phyloP scores from a whole-genome alignment of 2,797 vertebrate species.

The Sebastes steindachneri region DNA sequence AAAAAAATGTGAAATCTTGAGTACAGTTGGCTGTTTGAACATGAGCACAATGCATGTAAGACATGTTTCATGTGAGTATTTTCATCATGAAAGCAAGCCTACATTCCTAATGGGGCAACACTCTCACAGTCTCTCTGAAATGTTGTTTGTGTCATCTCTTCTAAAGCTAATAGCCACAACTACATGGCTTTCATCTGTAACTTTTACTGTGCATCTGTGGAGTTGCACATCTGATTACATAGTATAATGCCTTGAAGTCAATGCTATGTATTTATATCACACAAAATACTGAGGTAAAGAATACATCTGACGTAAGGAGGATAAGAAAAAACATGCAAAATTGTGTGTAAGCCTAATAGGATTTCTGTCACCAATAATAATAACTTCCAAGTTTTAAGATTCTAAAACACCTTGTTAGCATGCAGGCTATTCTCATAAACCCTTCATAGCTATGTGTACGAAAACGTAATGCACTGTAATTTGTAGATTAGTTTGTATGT shows the following conservation, averaged over 20 bases:
- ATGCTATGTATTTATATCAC: neutral
- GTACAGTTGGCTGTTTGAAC: slow-evolving; percentile 24
- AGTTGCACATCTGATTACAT: neutral
- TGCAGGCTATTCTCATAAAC: neutral
- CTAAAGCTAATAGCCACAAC: slow-evolving; percentile 1
- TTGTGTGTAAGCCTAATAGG: neutral
- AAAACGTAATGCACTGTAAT: no score
- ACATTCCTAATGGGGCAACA: neutral
- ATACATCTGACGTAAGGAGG: neutral
- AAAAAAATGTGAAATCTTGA: slow-evolving; percentile 38
- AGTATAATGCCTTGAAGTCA: neutral
- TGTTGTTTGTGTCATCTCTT: neutral
- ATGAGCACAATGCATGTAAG: slow-evolving; percentile 26
- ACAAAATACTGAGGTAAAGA: neutral
- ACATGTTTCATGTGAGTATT: slow-evolving; percentile 5
- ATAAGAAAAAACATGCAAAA: neutral
- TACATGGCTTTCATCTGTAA: neutral
- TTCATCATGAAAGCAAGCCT: neutral
- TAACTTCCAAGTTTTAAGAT: neutral
- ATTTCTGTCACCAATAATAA: neutral
- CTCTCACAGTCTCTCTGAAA: neutral
- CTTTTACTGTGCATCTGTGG: neutral
- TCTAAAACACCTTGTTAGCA: neutral
- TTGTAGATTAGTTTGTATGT: no score
- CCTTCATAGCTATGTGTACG: no score